Percentiles rank a stretch among this genome's conserved stretches.
Conservation (phyloP, 2,113 vertebrate species). For the Hipposideros armiger region DNA sequence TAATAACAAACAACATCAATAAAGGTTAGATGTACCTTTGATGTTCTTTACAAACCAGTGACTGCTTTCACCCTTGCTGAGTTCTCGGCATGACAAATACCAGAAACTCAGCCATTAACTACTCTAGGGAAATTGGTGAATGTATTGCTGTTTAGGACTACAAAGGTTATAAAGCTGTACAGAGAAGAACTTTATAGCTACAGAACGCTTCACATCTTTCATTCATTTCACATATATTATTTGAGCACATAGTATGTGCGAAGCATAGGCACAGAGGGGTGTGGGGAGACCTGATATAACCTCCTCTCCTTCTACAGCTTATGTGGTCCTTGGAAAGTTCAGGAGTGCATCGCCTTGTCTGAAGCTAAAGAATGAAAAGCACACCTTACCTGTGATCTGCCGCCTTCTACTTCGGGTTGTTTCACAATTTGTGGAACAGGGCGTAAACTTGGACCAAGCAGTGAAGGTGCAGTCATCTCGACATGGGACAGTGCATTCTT, state of each 20-base stretch:
- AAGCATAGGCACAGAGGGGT: not conserved
- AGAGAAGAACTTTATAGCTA: not conserved
- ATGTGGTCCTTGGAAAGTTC: not conserved
- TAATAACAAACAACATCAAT: not conserved
- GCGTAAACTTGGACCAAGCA: constrained; percentile 95
- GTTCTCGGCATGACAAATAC: not conserved
- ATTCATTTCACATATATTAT: constrained; percentile 9
- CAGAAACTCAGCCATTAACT: not conserved
- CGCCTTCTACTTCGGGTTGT: constrained; percentile 89
- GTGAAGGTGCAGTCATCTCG: constrained; percentile 96
- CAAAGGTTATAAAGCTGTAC: not conserved
- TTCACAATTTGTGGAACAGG: constrained; percentile 91
- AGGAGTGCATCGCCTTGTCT: not conserved
- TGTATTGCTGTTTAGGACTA: not conserved
- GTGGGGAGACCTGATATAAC: not conserved
- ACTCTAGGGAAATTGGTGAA: not conserved
- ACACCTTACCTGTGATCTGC: constrained; percentile 91
- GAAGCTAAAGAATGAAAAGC: not conserved
- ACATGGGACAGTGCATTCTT: constrained; percentile 92
- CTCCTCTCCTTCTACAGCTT: not conserved
- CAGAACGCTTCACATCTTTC: not conserved
- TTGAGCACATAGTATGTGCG: not conserved
- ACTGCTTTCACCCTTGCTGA: not conserved
- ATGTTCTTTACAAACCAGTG: not conserved
- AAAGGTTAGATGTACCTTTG: not conserved